These are phyloP conservation scores for Allolobophora icterica DNA, from an alignment of 2,888 invertebrate species.

Conservation along the genomic window DNA sequence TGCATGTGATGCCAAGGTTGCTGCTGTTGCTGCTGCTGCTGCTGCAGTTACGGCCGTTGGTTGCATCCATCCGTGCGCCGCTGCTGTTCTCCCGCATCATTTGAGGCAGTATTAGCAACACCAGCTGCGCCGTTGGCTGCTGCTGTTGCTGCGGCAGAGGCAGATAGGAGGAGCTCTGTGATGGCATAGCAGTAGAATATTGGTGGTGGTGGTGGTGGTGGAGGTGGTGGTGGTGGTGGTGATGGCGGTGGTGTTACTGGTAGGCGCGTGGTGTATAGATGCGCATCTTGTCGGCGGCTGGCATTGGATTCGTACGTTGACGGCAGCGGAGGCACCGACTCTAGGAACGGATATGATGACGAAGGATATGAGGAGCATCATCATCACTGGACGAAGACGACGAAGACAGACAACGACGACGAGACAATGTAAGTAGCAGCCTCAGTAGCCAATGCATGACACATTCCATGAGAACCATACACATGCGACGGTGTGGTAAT, in stretches of 20 bases:
- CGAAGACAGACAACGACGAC: background rate
- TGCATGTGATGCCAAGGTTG: background rate
- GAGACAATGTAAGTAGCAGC: constrained; percentile 2
- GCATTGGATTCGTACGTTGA: no score
- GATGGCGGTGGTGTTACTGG: background rate
- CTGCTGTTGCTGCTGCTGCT: background rate
- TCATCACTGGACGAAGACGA: background rate
- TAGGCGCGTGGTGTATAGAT: background rate
- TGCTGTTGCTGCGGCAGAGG: background rate
- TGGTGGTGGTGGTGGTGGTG: background rate
- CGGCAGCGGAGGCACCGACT: background rate
- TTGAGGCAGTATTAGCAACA: background rate
- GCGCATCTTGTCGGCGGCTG: background rate
- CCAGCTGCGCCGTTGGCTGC: constrained; percentile 12
- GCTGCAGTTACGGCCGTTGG: background rate
- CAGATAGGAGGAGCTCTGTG: background rate
- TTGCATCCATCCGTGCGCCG: background rate
- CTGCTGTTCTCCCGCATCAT: background rate
- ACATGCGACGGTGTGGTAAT: no score
- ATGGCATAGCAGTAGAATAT: background rate
- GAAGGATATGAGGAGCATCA: background rate
- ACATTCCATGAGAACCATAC: background rate
- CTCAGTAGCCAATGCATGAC: background rate
- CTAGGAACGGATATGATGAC: background rate
- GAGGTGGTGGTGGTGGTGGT: background rate